Conservation (phyloP, 2,797 vertebrate species). For the Crenuchus spilurus region DNA sequence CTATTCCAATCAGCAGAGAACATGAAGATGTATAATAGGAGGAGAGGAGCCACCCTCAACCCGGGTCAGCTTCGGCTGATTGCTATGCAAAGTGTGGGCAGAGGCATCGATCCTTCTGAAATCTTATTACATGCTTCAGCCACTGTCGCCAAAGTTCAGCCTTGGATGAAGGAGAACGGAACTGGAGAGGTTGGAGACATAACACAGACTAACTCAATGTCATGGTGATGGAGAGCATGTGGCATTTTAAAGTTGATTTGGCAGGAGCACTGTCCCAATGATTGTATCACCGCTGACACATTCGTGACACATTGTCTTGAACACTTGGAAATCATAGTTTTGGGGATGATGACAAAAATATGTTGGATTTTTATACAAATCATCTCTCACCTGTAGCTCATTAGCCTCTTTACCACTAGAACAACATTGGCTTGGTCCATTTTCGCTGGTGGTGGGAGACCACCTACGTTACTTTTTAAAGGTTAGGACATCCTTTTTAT, state of each 20-base stretch:
- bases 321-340: background rate
- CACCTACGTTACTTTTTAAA: no score
- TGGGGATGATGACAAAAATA: background rate
- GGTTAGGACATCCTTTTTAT: no score
- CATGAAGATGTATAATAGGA: slow-evolving; percentile 51
- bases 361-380: background rate
- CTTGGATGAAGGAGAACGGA: slow-evolving; percentile 29
- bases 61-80: slow-evolving; percentile 35
- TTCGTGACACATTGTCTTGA: background rate
- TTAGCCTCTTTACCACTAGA: no score
- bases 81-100: slow-evolving; percentile 49
- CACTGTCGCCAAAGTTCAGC: slow-evolving; percentile 49
- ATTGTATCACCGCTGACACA: background rate
- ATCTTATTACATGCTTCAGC: slow-evolving; percentile 59
- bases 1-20: slow-evolving; percentile 53
- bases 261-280: background rate
- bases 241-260: slow-evolving; percentile 7
- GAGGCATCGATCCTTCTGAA: slow-evolving; percentile 51
- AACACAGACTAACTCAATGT: background rate
- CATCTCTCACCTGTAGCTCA: no score
- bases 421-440: no score
- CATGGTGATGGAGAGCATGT: background rate
- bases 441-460: no score
- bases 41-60: slow-evolving; percentile 24
- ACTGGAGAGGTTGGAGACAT: slow-evolving; percentile 15